Conservation (phyloP, 1,140 invertebrate genomes). For the Drosophila ohnishii region DNA sequence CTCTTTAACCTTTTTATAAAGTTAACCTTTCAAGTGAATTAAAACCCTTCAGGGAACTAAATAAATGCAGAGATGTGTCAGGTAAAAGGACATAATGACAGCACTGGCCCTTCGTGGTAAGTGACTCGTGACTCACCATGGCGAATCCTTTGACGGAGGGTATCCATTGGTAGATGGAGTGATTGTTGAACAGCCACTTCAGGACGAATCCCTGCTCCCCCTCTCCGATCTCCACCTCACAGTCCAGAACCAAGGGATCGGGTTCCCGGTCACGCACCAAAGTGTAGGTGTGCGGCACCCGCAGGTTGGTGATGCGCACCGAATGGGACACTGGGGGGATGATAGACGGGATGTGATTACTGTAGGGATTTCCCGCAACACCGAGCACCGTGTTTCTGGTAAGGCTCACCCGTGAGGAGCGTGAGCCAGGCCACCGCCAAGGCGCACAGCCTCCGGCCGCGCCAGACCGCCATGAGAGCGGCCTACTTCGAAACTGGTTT, state of each 20-base stretch:
- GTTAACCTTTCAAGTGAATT: neutral
- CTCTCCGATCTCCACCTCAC: constrained; percentile 78
- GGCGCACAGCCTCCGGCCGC: constrained; percentile 62
- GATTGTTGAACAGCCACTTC: constrained; percentile 82
- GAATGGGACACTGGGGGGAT: constrained; percentile 66
- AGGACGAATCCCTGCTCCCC: constrained; percentile 81
- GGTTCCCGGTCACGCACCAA: constrained; percentile 76
- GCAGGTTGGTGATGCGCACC: constrained; percentile 80
- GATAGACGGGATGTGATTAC: neutral
- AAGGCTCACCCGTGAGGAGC: constrained; percentile 69
- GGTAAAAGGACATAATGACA: constrained; percentile 5
- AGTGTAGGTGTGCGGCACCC: constrained; percentile 80
- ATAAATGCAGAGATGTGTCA: constrained; percentile 5
- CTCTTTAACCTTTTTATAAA: neutral
- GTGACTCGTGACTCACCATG: constrained; percentile 72
- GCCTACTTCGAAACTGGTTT: constrained; percentile 32
- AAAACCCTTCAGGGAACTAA: neutral
- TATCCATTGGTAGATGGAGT: constrained; percentile 83
- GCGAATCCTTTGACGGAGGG: constrained; percentile 81
- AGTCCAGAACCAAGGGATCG: constrained; percentile 80
- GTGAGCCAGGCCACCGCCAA: constrained; percentile 73
- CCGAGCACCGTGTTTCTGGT: neutral
- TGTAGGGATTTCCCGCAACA: neutral
- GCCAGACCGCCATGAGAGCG: constrained; percentile 68
- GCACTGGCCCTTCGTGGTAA: neutral